These are phyloP conservation scores for Galagoides demidoff DNA, from an alignment of 2,797 vertebrate species.

Conservation along the genomic window DNA sequence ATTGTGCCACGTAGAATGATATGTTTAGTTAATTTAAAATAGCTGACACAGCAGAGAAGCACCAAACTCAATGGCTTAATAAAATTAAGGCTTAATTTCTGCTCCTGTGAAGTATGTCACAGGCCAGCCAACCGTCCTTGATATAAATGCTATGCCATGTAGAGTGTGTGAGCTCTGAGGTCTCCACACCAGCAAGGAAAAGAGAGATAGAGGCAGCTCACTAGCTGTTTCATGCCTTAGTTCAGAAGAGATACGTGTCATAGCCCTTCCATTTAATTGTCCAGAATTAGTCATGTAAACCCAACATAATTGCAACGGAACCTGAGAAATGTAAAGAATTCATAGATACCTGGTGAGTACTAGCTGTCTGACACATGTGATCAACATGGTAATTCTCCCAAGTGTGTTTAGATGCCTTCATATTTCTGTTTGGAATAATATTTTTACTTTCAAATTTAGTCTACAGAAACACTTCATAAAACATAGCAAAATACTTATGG, in stretches of 20 bases:
- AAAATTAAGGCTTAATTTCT: background rate
- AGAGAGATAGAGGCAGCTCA: background rate
- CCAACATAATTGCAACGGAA: background rate
- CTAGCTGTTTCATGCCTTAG: background rate
- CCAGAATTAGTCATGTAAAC: background rate
- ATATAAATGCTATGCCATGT: background rate
- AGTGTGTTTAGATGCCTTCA: background rate
- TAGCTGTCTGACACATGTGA: background rate
- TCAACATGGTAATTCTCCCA: background rate
- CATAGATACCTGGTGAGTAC: background rate
- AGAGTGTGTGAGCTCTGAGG: background rate
- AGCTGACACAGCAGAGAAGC: background rate
- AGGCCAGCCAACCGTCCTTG: background rate
- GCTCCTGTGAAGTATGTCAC: background rate
- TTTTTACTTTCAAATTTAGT: background rate
- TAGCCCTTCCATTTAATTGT: background rate
- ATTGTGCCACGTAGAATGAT: background rate
- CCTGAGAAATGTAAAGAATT: background rate
- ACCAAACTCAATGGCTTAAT: background rate
- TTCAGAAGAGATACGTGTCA: background rate
- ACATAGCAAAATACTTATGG: background rate
- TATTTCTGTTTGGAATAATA: background rate
- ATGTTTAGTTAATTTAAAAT: background rate
- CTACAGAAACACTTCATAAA: background rate
- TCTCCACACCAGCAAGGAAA: background rate